These are phyloP conservation scores for Rhyzopertha dominica DNA, from an alignment of 1,140 invertebrate genomes.

Conservation along the genomic window DNA sequence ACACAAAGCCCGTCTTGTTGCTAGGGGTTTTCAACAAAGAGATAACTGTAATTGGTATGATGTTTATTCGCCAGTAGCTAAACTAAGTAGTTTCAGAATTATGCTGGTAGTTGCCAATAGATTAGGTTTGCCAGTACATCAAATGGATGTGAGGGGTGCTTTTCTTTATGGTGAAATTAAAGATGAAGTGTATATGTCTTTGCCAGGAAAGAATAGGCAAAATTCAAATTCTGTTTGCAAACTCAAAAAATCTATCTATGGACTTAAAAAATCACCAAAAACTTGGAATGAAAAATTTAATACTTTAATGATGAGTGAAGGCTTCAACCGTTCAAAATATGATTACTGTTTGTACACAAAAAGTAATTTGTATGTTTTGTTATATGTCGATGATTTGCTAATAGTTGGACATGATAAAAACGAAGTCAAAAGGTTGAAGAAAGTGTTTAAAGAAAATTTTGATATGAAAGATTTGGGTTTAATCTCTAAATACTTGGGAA, in stretches of 20 bases:
- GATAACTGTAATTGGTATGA: conserved; percentile 12
- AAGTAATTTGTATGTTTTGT: conserved; percentile 20
- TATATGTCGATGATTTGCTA: conserved; percentile 33
- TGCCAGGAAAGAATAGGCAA: conserved; percentile 21
- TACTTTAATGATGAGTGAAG: conserved; percentile 19
- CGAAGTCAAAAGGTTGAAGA: neutral
- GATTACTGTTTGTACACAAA: conserved; percentile 32
- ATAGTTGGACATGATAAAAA: conserved; percentile 23
- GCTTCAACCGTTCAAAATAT: conserved; percentile 17
- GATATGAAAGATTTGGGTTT: no score
- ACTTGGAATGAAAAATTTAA: conserved; percentile 31
- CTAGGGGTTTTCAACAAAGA: conserved; percentile 14
- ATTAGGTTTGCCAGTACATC: conserved; percentile 26
- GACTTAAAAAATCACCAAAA: conserved; percentile 25
- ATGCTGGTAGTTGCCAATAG: conserved; percentile 15
- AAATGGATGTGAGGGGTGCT: conserved; percentile 45
- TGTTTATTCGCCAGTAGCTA: conserved; percentile 25
- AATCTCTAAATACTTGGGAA: conserved; percentile 16
- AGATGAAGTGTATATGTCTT: conserved; percentile 38
- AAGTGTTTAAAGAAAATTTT: conserved; percentile 1
- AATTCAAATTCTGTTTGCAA: neutral
- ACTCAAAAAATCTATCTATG: conserved; percentile 6
- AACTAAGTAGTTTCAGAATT: conserved; percentile 21
- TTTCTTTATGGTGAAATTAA: conserved; percentile 43
- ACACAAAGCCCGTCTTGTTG: no score